Evolutionary conservation across 1,140 invertebrate genomes (phyloP), one percentile per base, ranked within the genome.

Genomic region (Drosophila setifemur): DNA sequence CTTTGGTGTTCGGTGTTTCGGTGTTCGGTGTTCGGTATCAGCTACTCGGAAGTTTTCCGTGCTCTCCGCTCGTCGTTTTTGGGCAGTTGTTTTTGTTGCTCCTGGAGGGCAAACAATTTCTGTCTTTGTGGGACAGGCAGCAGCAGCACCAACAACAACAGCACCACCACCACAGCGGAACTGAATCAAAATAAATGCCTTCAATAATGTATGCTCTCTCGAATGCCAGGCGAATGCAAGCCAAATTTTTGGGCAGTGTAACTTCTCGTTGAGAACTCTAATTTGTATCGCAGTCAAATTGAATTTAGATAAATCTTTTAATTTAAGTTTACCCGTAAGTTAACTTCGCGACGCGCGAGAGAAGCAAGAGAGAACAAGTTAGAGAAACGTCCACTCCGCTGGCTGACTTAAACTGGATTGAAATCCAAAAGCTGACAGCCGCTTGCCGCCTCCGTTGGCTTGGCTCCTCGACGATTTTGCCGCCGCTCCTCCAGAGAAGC

Each of bases 391-490:
- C 75, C 73, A 77, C 78, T 81, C 58, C 64, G 85, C 47, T 70
- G 64, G 50, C 50, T 77, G 75, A 72, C 85, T 88, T 68, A 60
- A 88, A 85, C 85, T 88, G 73, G 70, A 88, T 88, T 88, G 69
- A 87, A 85, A 76, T 88, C 88, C 61, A 86, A 85, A 79, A 72
- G 54, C 57, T 58, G 67, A 43, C 73, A 63, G 25, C 61, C 57
- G 61, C 39, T 25, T 39, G 57, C 43, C 55, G 52, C 45, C 29
- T 49, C 28, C 35, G 29, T 21, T 52, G 33, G 2, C n/a, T n/a
- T n/a, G n/a, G 4, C 54, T 63, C 18, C 18, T 58, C 39, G 21
- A 54, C n/a, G 4, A 37, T 18, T 37, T 37, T 16, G 14, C 40
- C 40, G 40, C 40, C n/a, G 11, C 6, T 14, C n/a, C 21, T 43